phyloP scores from a whole-genome alignment of 2,888 invertebrate genomes.

The Fissipunctia ypsillon region DNA sequence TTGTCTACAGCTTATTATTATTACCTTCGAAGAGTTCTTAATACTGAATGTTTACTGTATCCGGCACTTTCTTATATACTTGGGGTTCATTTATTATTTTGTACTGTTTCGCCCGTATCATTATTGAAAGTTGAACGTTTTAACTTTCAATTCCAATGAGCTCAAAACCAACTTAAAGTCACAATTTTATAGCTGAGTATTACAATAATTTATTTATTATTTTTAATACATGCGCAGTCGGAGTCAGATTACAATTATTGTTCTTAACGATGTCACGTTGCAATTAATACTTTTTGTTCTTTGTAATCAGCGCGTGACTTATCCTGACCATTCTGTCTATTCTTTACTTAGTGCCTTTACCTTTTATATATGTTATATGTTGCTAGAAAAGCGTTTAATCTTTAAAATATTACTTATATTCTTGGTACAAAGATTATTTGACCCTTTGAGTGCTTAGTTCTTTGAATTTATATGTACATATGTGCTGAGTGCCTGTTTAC shows the following conservation, averaged over 20 bases:
- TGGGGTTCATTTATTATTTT: not conserved
- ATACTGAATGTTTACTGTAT: not conserved
- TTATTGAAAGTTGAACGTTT: slow-evolving; percentile 8
- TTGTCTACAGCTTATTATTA: no score
- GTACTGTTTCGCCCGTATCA: not conserved
- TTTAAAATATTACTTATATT: slow-evolving; percentile 30
- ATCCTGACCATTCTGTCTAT: slow-evolving; percentile 57
- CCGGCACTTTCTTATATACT: not conserved
- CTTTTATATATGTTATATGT: not conserved
- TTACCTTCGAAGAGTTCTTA: not conserved
- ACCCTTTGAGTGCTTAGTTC: slow-evolving; percentile 4
- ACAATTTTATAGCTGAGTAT: slow-evolving; percentile 15
- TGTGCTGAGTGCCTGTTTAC: not conserved
- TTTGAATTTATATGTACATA: slow-evolving; percentile 10
- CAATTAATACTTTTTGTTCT: slow-evolving; percentile 64
- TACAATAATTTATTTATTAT: slow-evolving; percentile 29
- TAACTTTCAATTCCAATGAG: slow-evolving; percentile 23
- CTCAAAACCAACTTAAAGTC: slow-evolving; percentile 10
- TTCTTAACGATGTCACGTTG: slow-evolving; percentile 63
- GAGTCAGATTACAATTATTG: slow-evolving; percentile 48
- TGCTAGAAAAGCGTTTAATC: slow-evolving; percentile 1
- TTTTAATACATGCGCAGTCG: slow-evolving; percentile 31
- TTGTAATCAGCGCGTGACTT: slow-evolving; percentile 75
- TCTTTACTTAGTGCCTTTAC: slow-evolving; percentile 30
- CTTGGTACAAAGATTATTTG: slow-evolving; percentile 1